Percentiles rank a stretch among this genome's conserved stretches.
These are phyloP conservation scores for Eulithis prunata DNA, from an alignment of 2,888 invertebrate genomes.

Conservation along the genomic window DNA sequence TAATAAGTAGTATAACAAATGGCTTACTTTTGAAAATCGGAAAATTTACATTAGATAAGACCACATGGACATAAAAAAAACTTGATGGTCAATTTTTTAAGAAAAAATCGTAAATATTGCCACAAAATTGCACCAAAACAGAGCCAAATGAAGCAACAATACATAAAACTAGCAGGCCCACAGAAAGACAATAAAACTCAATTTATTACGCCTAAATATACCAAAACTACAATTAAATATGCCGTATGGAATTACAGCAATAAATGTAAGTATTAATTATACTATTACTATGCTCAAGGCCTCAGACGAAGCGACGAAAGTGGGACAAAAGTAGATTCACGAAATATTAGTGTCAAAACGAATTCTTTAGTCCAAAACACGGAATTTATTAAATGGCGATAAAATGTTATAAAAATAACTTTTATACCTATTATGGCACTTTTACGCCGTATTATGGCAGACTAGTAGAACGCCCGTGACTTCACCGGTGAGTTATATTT, in stretches of 20 bases:
- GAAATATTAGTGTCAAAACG: conserved; percentile 26
- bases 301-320: conserved; percentile 22
- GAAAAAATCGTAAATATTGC: conserved; percentile 3
- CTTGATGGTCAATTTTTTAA: background rate
- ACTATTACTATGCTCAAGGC: conserved; percentile 23
- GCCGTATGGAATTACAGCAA: conserved; percentile 22
- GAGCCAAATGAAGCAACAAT: conserved; percentile 13
- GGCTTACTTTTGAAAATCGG: too few relatives aligned
- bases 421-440: background rate
- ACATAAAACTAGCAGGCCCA: conserved; percentile 3
- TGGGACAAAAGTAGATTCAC: conserved; percentile 22
- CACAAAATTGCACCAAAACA: conserved; percentile 13
- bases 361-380: conserved; percentile 19
- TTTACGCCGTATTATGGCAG: background rate
- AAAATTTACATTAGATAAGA: background rate
- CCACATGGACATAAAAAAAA: background rate
- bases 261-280: conserved; percentile 27
- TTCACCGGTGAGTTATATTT: background rate
- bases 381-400: conserved; percentile 5
- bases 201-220: conserved; percentile 12
- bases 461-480: background rate
- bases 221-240: conserved; percentile 11
- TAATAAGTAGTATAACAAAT: too few relatives aligned
- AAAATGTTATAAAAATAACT: background rate
- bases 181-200: conserved; percentile 15